A percentile compares a stretch with the other conserved stretches of the same genome.
These are phyloP conservation scores for Origma solitaria DNA, from an alignment of 2,113 vertebrate species.

Conservation along the genomic window DNA sequence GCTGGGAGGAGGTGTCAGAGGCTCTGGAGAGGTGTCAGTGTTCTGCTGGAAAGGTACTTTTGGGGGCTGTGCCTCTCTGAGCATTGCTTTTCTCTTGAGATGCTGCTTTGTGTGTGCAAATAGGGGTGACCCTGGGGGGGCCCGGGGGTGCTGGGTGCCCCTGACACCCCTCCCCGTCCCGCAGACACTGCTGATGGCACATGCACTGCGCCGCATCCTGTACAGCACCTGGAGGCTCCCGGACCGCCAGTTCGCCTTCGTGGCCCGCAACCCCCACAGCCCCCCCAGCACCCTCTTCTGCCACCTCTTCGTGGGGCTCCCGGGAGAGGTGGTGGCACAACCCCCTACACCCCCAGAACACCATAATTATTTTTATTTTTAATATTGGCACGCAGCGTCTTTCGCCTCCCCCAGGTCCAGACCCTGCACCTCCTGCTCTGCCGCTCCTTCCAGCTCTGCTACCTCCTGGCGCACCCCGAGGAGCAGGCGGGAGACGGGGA, in stretches of 20 bases:
- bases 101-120: not conserved
- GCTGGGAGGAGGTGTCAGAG: not conserved
- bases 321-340: conserved; percentile 59
- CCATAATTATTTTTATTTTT: no score
- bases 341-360: fast-evolving
- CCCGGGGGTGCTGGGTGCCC: not conserved
- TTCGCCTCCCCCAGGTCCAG: conserved; percentile 74
- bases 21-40: not conserved
- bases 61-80: not conserved
- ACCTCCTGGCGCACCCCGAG: conserved; percentile 85
- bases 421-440: conserved; percentile 89
- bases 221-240: conserved; percentile 80
- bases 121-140: not conserved
- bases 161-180: not conserved
- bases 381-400: not conserved
- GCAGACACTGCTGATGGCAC: conserved; percentile 92
- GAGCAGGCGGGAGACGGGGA: conserved; percentile 59
- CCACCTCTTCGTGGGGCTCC: conserved; percentile 85
- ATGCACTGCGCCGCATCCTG: conserved; percentile 83
- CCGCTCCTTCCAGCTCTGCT: conserved; percentile 90
- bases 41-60: not conserved
- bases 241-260: conserved; percentile 86
- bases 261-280: conserved; percentile 86
- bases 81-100: not conserved
- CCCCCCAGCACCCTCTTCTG: conserved; percentile 81